Evolutionary conservation across 2,113 vertebrate genomes (phyloP), one percentile per base, ranked within the genome.

Genomic region (Cololabis saira): DNA sequence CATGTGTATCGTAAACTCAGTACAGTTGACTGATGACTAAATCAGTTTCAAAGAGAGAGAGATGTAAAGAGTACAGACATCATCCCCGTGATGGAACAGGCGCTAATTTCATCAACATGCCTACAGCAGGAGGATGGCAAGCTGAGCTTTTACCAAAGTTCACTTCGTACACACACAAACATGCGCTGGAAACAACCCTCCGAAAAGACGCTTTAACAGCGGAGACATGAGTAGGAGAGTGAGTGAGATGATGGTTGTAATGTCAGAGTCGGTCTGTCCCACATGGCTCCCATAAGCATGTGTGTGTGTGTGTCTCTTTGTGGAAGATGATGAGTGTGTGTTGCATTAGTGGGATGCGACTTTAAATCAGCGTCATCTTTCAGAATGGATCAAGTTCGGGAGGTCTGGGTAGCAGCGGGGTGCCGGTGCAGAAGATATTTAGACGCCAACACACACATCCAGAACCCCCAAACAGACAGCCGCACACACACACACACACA

Each of bases 231-330:
- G 68, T 22, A 65, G 70, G 45, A 68, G 73, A 85, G 72, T 79
- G 76, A 86, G 81, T 63, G 81, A 79, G 74, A 87, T 80, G 77
- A 86, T 88, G 85, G 83, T 67, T 82, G 80, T 78, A 85, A 91
- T 89, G 90, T 94, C 94, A 93, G 82, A 92, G 86, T 91, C 94
- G 93, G 93, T 92, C 88, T 84, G 86, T 89, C 92, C 91, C 95
- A 97, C 92, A 91, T 96, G 95, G 90, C 96, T 95, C 93, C 91
- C 88, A 96, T 96, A 94, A 95, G 87, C 37, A 22, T 62, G 63
- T 70, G 74, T 53, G 60, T 59, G 33, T 69, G 59, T 72, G 30
- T 77, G 24, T 51, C 2, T 49, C 9, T 71, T 21, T 53, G 40
- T 27, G 51, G 43, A 33, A 53, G 43, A 55, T 22, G 5, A 17